These are phyloP conservation scores for Panopea generosa DNA, from an alignment of 2,888 invertebrate species.

Conservation along the genomic window DNA sequence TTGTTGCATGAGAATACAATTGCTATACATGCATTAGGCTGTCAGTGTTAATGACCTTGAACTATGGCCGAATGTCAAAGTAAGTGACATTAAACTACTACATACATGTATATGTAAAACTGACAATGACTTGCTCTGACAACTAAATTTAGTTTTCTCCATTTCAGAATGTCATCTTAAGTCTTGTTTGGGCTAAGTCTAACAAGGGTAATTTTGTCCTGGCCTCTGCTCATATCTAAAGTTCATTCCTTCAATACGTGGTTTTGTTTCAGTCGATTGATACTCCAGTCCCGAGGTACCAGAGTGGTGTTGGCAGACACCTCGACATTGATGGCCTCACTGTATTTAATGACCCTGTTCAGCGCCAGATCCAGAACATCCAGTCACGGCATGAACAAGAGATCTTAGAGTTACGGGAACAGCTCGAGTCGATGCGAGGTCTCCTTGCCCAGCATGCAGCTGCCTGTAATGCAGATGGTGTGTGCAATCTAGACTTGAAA, in stretches of 20 bases:
- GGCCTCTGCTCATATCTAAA: no score
- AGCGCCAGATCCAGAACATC: constrained; percentile 92
- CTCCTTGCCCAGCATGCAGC: constrained; percentile 88
- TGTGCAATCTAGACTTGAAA: constrained; percentile 59
- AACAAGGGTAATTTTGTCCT: no score
- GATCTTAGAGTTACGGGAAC: constrained; percentile 91
- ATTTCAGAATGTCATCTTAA: no score
- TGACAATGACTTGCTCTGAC: no score
- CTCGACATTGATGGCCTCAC: constrained; percentile 89
- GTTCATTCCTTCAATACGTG: no score
- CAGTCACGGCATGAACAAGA: constrained; percentile 87
- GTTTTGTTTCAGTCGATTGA: constrained; percentile 61
- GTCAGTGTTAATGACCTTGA: no score
- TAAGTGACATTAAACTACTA: no score
- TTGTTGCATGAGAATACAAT: background rate
- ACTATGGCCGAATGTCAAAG: no score
- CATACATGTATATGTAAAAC: no score
- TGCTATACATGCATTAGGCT: background rate
- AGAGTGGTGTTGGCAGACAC: constrained; percentile 73
- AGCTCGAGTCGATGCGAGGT: constrained; percentile 91
- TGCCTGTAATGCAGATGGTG: constrained; percentile 67
- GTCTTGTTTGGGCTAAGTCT: no score
- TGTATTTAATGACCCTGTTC: constrained; percentile 90
- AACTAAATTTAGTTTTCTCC: no score
- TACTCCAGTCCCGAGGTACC: constrained; percentile 66